These are phyloP conservation scores for Dysdera silvatica DNA, from an alignment of 1,140 invertebrate species.

Conservation along the genomic window DNA sequence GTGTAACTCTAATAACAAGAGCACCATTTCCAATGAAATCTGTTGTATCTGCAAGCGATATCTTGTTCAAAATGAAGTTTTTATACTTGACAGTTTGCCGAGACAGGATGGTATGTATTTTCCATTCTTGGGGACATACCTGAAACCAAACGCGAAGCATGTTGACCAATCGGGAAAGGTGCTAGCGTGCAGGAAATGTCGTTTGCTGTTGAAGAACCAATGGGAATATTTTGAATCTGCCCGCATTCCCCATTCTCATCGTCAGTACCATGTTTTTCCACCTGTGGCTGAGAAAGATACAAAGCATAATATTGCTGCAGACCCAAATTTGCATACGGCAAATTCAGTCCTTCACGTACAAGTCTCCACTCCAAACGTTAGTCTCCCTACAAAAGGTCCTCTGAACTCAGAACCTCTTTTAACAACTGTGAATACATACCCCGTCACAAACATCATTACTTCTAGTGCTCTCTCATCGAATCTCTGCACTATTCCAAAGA, in stretches of 20 bases:
- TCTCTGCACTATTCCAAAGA: not conserved
- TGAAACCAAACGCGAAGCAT: conserved; percentile 51
- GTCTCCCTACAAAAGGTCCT: conserved; percentile 4
- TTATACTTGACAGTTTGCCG: conserved; percentile 17
- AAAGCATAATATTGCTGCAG: conserved; percentile 46
- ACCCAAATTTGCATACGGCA: conserved; percentile 56
- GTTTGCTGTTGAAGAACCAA: conserved; percentile 69
- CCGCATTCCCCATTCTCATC: conserved; percentile 66
- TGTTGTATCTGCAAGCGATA: conserved; percentile 20
- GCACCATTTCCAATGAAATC: not conserved
- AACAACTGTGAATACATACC: conserved; percentile 30
- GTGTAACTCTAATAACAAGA: not conserved
- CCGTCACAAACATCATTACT: conserved; percentile 8
- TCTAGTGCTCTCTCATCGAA: not conserved
- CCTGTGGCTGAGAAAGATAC: conserved; percentile 22
- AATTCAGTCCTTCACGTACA: conserved; percentile 45
- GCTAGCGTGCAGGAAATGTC: conserved; percentile 70
- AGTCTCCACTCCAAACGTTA: conserved; percentile 27
- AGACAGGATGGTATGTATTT: conserved; percentile 57
- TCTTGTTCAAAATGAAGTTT: conserved; percentile 10
- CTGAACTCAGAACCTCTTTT: conserved; percentile 28
- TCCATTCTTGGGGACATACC: conserved; percentile 66
- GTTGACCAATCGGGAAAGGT: conserved; percentile 60
- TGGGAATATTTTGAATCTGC: conserved; percentile 81
- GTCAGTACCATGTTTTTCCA: conserved; percentile 43